Evolutionary conservation across 1,140 invertebrate genomes (phyloP).

Genomic region (Trachymyrmex septentrionalis): DNA sequence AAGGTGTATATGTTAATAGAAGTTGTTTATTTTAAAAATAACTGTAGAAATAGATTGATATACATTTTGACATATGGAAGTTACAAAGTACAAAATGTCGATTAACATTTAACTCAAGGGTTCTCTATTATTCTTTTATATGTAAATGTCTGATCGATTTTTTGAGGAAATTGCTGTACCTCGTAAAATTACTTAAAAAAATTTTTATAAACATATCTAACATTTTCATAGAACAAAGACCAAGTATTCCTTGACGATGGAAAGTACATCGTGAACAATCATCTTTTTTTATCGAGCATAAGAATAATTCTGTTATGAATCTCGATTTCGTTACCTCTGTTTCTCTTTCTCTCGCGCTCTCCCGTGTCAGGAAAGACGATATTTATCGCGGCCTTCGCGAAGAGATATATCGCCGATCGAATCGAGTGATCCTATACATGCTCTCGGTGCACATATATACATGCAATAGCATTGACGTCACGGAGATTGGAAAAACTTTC

Average conservation of each 20-base stretch:
- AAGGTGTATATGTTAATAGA: no score
- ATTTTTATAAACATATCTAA: not conserved
- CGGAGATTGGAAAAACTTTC: conserved; percentile 71
- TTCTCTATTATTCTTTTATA: no score
- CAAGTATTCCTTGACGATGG: not conserved
- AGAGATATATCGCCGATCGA: conserved; percentile 45
- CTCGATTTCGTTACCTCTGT: conserved; percentile 33
- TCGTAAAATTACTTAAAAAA: not conserved
- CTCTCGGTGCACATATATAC: not conserved
- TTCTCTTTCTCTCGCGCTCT: conserved; percentile 8
- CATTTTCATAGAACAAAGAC: not conserved
- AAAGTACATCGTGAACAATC: conserved; percentile 13
- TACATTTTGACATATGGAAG: no score
- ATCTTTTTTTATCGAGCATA: conserved; percentile 36
- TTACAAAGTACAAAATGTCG: no score
- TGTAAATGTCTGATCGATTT: not conserved
- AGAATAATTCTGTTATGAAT: conserved; percentile 41
- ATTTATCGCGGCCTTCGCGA: conserved; percentile 68
- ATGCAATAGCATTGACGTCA: conserved; percentile 10
- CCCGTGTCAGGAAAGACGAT: conserved; percentile 3
- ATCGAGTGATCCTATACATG: conserved; percentile 38
- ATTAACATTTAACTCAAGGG: no score
- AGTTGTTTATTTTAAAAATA: no score
- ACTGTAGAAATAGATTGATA: no score
- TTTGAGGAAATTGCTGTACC: not conserved